phyloP scores from a whole-genome alignment of 2,113 vertebrate genomes.

The Dromas ardeola region DNA sequence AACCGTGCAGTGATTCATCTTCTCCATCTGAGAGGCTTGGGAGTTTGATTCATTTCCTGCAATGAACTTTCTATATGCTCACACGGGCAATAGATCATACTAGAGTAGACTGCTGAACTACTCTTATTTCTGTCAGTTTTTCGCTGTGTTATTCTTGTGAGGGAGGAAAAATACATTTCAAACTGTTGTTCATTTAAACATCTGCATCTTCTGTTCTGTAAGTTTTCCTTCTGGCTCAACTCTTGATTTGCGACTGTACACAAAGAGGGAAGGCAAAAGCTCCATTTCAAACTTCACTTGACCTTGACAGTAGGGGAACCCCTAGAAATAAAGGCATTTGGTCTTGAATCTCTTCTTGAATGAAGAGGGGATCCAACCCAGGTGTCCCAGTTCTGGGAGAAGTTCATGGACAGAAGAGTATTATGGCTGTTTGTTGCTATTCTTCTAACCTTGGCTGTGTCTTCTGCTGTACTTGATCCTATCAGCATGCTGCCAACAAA shows the following conservation, averaged over 20 bases:
- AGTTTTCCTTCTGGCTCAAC: background rate
- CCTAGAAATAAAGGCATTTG: background rate
- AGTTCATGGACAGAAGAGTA: background rate
- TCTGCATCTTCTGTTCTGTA: background rate
- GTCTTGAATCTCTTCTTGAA: background rate
- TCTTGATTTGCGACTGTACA: background rate
- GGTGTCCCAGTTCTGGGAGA: background rate
- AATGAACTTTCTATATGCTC: background rate
- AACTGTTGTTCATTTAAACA: background rate
- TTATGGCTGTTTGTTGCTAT: background rate
- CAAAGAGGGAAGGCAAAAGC: background rate
- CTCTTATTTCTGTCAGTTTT: background rate
- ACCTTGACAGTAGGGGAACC: background rate
- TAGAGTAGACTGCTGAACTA: background rate
- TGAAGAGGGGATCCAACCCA: background rate
- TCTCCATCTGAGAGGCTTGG: background rate
- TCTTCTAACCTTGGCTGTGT: background rate
- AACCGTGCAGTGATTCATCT: constrained; percentile 7
- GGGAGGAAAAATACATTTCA: background rate
- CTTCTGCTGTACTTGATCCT: background rate
- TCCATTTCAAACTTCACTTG: background rate
- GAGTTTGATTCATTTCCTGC: constrained; percentile 17
- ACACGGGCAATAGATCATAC: background rate
- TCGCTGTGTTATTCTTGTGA: background rate
- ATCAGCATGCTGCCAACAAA: background rate